phyloP scores from a whole-genome alignment of 2,113 vertebrate species.

The Polyodon spathula region DNA sequence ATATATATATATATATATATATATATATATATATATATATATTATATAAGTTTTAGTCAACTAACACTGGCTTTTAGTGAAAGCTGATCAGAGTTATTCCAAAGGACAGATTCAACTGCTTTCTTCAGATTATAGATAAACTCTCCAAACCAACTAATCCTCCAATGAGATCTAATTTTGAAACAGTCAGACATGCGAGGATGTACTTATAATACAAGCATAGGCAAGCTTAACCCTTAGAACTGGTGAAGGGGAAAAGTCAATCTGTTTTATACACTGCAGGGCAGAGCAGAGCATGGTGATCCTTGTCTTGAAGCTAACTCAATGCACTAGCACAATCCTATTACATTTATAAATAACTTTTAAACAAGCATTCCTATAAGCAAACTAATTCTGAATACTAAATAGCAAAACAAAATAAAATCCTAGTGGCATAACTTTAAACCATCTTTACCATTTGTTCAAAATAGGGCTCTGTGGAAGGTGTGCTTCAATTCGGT shows the following conservation, averaged over 20 bases:
- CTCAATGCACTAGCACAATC: no score
- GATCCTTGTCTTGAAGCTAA: no score
- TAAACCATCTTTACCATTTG: no score
- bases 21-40: background rate
- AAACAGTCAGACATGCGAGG: background rate
- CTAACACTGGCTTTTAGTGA: background rate
- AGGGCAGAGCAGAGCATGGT: no score
- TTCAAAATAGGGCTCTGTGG: no score
- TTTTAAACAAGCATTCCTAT: no score
- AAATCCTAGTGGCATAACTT: no score
- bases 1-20: background rate
- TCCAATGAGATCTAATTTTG: background rate
- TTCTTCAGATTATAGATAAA: constrained; percentile 6
- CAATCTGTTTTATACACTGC: background rate
- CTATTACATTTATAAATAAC: no score
- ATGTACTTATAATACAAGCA: background rate
- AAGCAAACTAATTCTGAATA: no score
- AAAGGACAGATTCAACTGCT: background rate
- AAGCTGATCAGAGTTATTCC: background rate
- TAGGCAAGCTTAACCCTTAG: background rate
- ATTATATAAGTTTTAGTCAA: no score
- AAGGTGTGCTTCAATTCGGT: no score
- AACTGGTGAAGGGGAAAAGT: background rate
- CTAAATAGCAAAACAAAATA: no score
- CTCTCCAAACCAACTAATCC: background rate